Base-by-base conservation (phyloP, 1,140 invertebrate genomes). In the Zaprionus ornatus region DNA sequence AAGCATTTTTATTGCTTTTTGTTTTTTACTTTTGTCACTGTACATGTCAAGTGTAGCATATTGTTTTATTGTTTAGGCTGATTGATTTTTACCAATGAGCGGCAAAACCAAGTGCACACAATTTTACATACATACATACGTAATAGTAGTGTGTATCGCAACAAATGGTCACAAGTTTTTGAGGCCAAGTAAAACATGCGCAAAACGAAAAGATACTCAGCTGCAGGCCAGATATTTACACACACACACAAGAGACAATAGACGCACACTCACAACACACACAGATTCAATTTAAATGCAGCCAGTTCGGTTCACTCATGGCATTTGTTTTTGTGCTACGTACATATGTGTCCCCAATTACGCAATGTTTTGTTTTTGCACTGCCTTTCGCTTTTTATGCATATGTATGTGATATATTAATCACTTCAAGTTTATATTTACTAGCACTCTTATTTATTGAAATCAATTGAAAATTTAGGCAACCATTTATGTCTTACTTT, bases 301-400 rank as follows among this genome's bases (percentile, higher is more conserved):
- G 59, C 48, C 67, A 60, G 80, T 80, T 79, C 29, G 37, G 40
- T 75, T 75, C 25, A 40, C 67, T 68, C 67, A 68, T 48, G 75
- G 48, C 12, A 61, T 59, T 80, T 37, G 54, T 40, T 73, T 70
- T 77, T 45, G 7, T 17, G 40, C 40, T 17, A 45, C 40, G 67
- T 54, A 45, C 40, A 64, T 54, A 56, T 80, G 66, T 72, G 68
- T 45, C 40, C 60, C 68, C 74, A 71, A 90, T 87, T 87, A 87
- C 74, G 84, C 84, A 87, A 87, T 87, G 80, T 67, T 80, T 57
- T 85, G 78, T 68, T 85, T 83, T 82, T 67, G 62, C 48, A 56
- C 7, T 55, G 65, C 37, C 70, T 62, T 80, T 77, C n/a, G 72
- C 32, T 45, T 64, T 64, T 73, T 52, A 50, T 12, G 23, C 3